Evolutionary conservation across 2,888 invertebrate species (phyloP), one percentile per base, ranked within the genome.

Genomic region (Heliconius aoede): DNA sequence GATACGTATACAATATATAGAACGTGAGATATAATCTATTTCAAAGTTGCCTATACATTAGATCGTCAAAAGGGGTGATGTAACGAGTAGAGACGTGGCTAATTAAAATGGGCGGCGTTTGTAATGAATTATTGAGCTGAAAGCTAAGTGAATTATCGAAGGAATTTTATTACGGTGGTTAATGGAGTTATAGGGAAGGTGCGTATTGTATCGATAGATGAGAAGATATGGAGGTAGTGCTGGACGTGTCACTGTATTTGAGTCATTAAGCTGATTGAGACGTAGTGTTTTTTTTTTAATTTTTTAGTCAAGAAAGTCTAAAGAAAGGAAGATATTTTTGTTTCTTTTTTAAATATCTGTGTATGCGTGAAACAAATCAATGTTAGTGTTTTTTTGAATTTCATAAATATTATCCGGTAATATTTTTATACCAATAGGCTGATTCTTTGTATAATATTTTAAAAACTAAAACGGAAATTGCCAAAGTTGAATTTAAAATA

Each of bases 81-180:
- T 40, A 74, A 75, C 76, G 62, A 86, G 87, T 84, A 86, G 83
- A 87, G 84, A 79, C 74, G 84, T 88, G 78, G 88, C 90, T 86
- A 82, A 86, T 86, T 89, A 87, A 80, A 81, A 84, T 90, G 90
- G 91, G 83, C 84, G 86, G 85, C 82, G 83, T 84, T 82, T 83
- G 72, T 91, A 91, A 93, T 94, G 89, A 94, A 93, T 94, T 91
- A 94, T 93, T 92, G 92, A 93, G 90, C 91, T 91, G 89, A 89
- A 89, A 89, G 92, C 89, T 93, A 93, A 93, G 92, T 93, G 90
- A 92, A 93, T 93, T 92, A 93, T 90, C 89, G 90, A 87, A 89
- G 88, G 92, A 94, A 93, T 93, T 93, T 94, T 94, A 93, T 93
- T 93, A 93, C 89, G 88, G 87, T 87, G 86, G 91, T 87, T 90